phyloP scores from a whole-genome alignment of 2,797 vertebrate species.

The Natrix natrix region DNA sequence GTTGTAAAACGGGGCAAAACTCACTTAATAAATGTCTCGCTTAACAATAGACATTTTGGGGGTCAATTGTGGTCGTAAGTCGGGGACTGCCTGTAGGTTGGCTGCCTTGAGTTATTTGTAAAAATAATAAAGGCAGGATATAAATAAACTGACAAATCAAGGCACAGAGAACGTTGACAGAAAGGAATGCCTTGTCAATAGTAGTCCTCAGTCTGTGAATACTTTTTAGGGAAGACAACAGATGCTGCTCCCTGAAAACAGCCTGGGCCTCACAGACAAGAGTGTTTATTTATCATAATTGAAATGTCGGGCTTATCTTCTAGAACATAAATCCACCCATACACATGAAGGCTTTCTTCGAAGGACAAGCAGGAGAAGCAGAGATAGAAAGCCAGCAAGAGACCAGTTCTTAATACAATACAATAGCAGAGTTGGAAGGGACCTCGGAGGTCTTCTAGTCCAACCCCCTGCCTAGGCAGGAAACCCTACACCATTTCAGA shows the following conservation, averaged over 20 bases:
- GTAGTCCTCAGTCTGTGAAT: neutral
- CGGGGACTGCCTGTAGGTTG: neutral
- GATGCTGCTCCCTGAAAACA: neutral
- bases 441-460: too few species aligned
- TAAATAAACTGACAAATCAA: neutral
- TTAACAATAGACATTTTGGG: too few species aligned
- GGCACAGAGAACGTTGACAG: neutral
- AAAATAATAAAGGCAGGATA: neutral
- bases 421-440: too few species aligned
- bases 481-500: too few species aligned
- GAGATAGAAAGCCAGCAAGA: neutral
- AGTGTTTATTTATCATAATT: neutral
- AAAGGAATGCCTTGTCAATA: neutral
- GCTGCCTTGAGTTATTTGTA: neutral
- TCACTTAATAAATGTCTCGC: too few species aligned
- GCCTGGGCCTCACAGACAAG: neutral
- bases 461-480: too few species aligned
- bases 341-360: neutral
- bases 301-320: neutral
- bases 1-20: too few species aligned
- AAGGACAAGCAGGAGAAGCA: neutral
- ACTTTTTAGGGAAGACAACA: neutral
- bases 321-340: neutral
- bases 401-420: neutral
- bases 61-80: too few species aligned